A percentile compares a stretch with the other conserved stretches of the same genome.
These are phyloP conservation scores for Boloria selene DNA, from an alignment of 2,888 invertebrate genomes.

Conservation along the genomic window DNA sequence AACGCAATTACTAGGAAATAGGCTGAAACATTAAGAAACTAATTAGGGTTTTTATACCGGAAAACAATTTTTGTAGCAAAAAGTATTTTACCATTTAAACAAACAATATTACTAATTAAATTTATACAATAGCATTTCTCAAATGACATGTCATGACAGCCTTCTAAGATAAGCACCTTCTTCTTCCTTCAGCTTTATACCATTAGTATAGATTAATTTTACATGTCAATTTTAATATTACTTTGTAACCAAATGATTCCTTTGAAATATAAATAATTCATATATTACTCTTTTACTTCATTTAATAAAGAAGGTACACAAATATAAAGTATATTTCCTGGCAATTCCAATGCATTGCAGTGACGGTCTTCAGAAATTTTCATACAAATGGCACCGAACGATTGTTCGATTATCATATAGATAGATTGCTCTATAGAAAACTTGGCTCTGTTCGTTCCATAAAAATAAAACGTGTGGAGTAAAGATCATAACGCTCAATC, in stretches of 20 bases:
- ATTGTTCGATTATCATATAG: slow-evolving; percentile 65
- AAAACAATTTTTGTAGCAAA: no score
- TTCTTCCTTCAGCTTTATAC: no score
- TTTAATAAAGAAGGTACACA: slow-evolving; percentile 19
- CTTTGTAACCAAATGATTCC: background rate
- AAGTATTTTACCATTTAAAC: no score
- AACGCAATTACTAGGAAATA: slow-evolving; percentile 11
- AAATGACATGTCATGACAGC: no score
- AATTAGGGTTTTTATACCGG: slow-evolving; percentile 3
- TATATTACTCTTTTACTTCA: slow-evolving; percentile 10
- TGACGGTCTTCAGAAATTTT: slow-evolving; percentile 54
- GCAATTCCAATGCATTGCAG: slow-evolving; percentile 51
- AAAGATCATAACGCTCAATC: slow-evolving; percentile 23
- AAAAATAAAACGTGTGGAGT: slow-evolving; percentile 34
- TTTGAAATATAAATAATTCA: slow-evolving; percentile 1
- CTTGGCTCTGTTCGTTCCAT: slow-evolving; percentile 32
- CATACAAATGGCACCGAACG: slow-evolving; percentile 60
- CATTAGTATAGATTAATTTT: no score
- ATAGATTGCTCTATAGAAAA: slow-evolving; percentile 46
- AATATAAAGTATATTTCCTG: slow-evolving; percentile 38
- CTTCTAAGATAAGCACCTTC: no score
- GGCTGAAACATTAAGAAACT: background rate
- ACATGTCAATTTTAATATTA: no score
- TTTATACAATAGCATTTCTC: no score
- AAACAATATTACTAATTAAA: no score